Conservation (phyloP, 2,113 vertebrate genomes). For the Apteryx owenii region DNA sequence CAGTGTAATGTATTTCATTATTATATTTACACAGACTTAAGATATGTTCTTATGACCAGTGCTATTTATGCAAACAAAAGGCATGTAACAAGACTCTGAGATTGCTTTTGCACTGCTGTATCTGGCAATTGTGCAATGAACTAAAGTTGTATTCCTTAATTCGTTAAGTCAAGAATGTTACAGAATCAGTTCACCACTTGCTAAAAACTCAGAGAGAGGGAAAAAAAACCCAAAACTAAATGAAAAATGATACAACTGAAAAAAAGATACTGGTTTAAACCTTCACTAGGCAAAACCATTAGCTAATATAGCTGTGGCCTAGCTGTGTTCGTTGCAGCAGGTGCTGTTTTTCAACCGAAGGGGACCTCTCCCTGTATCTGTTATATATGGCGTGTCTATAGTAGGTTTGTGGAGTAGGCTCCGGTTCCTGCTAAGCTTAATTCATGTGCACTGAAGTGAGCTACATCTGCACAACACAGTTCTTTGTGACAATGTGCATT, state of each 20-base stretch:
- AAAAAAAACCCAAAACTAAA: background rate
- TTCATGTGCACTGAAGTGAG: background rate
- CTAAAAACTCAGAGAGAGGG: background rate
- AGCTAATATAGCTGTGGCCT: background rate
- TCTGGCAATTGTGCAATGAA: background rate
- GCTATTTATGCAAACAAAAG: background rate
- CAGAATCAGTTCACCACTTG: background rate
- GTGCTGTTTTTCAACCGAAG: background rate
- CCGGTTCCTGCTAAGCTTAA: background rate
- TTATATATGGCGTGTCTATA: background rate
- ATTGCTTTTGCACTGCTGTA: background rate
- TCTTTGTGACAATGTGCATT: conserved; percentile 10
- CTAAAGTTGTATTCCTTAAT: background rate
- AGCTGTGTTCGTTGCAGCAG: background rate
- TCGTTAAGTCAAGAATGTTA: background rate
- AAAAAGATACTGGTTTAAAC: background rate
- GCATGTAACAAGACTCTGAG: accelerated
- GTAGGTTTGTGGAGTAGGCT: background rate
- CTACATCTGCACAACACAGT: background rate
- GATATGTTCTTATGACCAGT: background rate
- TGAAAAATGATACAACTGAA: background rate
- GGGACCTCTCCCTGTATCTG: background rate
- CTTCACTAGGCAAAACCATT: background rate
- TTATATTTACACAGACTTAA: background rate
- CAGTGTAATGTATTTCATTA: background rate